Evolutionary conservation across 2,113 vertebrate genomes (phyloP), one percentile per base, ranked within the genome.

Genomic region (Zapornia atra): DNA sequence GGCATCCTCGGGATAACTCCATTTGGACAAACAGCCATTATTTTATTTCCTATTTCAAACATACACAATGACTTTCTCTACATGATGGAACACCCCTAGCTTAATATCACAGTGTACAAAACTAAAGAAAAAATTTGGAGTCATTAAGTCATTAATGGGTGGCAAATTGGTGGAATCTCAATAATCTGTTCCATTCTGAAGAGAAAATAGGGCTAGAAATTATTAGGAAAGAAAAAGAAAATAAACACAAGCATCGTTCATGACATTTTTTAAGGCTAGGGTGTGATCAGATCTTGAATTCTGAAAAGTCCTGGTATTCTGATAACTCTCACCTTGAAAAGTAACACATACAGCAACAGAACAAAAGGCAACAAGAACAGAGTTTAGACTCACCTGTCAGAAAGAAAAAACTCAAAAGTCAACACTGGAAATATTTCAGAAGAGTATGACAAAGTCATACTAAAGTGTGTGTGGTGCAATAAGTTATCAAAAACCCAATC

Each of bases 391-490:
- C 9, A 12, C 3, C 61, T 46, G 26, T 22, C 42, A 69, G 24
- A 80, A 42, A 51, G 5, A 36, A 63, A 87, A 63, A 44, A 13
- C 16, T 2, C 11, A 33, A 64, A n/a, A 13, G 3, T 42, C 34
- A 77, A 6, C 33, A 33, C 1, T 20, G 5, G 12, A 25, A 86
- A 73, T 4, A 31, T 7, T 17, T n/a, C 31, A 59, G 16, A 34
- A 38, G 56, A 40, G 12, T 8, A 44, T 18, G 14, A 50, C 1
- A 2, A 72, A 71, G 7, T 15, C 34, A 3, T 54, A 8, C 14
- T 36, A 48, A 82, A 46, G 4, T 1, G 4, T 13, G 5, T 4
- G 9, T 0, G 2, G 18, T 12, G 20, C 24, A 63, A 31, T 0
- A 2, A 80, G 6, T 29, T n/a, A 36, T 3, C 14, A 26, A 25